A percentile compares a stretch with the other conserved stretches of the same genome.
These are phyloP conservation scores for Natrix natrix DNA, from an alignment of 2,797 vertebrate species.

Conservation along the genomic window DNA sequence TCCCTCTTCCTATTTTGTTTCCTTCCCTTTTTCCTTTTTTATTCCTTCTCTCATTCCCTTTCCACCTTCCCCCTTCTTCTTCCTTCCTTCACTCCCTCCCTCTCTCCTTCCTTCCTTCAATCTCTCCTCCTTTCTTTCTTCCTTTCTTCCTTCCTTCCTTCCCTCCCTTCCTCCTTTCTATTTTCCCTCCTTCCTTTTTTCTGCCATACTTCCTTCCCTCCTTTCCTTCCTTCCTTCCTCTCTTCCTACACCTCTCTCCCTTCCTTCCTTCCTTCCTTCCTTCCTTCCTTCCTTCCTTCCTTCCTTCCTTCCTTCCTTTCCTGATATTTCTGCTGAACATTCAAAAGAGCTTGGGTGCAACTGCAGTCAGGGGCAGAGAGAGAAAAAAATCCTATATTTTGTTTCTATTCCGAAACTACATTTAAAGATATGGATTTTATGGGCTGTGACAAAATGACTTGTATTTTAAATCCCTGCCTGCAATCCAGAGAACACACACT, in stretches of 20 bases:
- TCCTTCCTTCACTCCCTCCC: too few relatives aligned
- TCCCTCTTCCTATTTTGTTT: too few relatives aligned
- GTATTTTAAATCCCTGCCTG: neutral
- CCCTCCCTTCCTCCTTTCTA: fast-evolving
- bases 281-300: too few relatives aligned
- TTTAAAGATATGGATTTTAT: neutral
- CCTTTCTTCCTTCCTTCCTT: too few relatives aligned
- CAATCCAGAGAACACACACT: neutral
- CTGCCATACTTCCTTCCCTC: too few relatives aligned
- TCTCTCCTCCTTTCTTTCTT: too few relatives aligned
- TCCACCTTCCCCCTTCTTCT: too few relatives aligned
- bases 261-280: fast-evolving
- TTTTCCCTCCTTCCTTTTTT: too few relatives aligned
- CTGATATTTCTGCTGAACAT: neutral
- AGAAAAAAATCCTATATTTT: neutral
- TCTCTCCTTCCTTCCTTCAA: too few relatives aligned
- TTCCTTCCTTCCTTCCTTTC: neutral
- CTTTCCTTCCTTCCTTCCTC: neutral
- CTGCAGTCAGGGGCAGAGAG: neutral
- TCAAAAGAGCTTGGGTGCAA: neutral
- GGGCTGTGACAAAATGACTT: neutral
- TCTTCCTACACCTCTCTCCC: fast-evolving
- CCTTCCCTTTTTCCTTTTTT: too few relatives aligned
- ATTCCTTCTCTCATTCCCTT: too few relatives aligned
- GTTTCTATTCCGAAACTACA: neutral